phyloP scores from a whole-genome alignment of 1,140 invertebrate genomes.

The Eupristina koningsbergeri region DNA sequence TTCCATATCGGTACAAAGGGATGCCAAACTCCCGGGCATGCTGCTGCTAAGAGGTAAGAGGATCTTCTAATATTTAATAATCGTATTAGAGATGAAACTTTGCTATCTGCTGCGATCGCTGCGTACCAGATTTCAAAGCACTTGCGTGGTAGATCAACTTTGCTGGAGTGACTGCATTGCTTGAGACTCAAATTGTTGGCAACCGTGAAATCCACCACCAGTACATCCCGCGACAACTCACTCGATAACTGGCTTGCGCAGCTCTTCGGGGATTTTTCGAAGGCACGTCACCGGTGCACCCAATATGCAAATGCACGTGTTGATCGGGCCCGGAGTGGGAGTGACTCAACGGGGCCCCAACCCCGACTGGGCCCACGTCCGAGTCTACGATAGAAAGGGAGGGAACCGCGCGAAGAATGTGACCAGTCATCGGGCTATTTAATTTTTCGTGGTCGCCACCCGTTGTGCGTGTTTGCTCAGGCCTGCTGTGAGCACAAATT shows the following conservation, averaged over 20 bases:
- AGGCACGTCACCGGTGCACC: neutral
- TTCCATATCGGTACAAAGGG: neutral
- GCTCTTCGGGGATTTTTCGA: conserved; percentile 23
- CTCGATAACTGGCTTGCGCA: too few species aligned
- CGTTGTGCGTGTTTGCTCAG: conserved; percentile 76
- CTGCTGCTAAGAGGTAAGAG: neutral
- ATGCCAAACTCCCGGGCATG: neutral
- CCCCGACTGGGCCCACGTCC: too few species aligned
- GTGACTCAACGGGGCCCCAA: neutral
- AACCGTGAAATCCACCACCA: neutral
- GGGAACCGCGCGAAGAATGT: conserved; percentile 71
- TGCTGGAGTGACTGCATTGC: too few species aligned
- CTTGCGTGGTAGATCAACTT: too few species aligned
- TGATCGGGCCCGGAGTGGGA: neutral
- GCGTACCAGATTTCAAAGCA: too few species aligned
- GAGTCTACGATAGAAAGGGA: neutral
- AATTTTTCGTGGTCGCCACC: conserved; percentile 73
- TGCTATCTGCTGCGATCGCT: neutral
- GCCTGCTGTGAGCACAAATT: conserved; percentile 79
- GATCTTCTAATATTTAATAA: neutral
- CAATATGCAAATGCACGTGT: conserved; percentile 42
- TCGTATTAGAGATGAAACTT: neutral
- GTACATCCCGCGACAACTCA: neutral
- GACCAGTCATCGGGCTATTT: conserved; percentile 78
- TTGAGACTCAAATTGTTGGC: neutral